Percentiles rank a stretch among this genome's conserved stretches.
These are phyloP conservation scores for Stegodyphus dumicola DNA, from an alignment of 1,140 invertebrate genomes.

Conservation along the genomic window DNA sequence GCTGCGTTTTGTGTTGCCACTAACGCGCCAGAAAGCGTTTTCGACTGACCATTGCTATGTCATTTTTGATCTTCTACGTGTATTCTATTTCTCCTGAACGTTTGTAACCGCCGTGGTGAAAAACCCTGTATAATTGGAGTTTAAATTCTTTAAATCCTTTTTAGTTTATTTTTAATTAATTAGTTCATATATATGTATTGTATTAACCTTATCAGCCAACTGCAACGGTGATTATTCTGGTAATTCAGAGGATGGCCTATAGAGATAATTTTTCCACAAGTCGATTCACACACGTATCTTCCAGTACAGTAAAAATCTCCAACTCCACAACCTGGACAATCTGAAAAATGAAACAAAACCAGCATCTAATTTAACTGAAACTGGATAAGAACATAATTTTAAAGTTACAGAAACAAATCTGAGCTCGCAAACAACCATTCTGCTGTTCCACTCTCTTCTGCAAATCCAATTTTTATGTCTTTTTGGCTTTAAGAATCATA, in stretches of 20 bases:
- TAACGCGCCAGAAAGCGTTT: too few species aligned
- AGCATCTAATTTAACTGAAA: too few species aligned
- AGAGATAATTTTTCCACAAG: conserved; percentile 63
- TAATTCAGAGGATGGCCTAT: conserved; percentile 64
- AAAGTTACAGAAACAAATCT: neutral
- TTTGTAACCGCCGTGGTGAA: too few species aligned
- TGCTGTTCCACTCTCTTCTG: neutral
- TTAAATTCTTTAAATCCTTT: too few species aligned
- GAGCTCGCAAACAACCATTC: neutral
- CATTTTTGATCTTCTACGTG: too few species aligned
- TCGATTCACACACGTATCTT: conserved; percentile 51
- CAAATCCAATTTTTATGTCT: neutral
- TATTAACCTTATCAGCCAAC: conserved; percentile 62
- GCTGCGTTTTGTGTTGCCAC: too few species aligned
- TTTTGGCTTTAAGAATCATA: neutral
- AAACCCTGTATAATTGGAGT: too few species aligned
- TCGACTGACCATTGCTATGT: too few species aligned
- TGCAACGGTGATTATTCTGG: conserved; percentile 63
- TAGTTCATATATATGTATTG: too few species aligned
- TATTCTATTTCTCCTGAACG: too few species aligned
- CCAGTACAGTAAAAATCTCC: conserved; percentile 63
- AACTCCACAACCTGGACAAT: conserved; percentile 64
- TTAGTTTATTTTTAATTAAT: too few species aligned
- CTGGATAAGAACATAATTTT: neutral
- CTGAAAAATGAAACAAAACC: conserved; percentile 26